Evolutionary conservation across 2,888 invertebrate genomes (phyloP).

Genomic region (Nephrocerus scutellatus): DNA sequence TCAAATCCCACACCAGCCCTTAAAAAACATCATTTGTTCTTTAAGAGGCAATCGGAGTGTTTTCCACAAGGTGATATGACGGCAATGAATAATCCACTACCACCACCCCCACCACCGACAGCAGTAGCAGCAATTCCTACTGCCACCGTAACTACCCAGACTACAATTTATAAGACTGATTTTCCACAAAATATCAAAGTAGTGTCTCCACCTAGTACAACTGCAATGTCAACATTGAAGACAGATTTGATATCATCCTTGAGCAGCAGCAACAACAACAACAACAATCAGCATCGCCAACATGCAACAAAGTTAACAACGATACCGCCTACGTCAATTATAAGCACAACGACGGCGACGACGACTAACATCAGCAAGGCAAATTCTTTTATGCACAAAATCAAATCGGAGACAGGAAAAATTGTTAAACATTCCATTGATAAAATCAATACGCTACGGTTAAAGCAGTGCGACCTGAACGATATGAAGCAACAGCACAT

Average conservation of each 20-base stretch:
- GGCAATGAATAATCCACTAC: constrained; percentile 25
- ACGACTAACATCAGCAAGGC: constrained; percentile 22
- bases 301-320: too few relatives aligned
- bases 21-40: constrained; percentile 47
- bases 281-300: too few relatives aligned
- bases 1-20: constrained; percentile 34
- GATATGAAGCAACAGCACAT: constrained; percentile 27
- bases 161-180: too few relatives aligned
- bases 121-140: constrained; percentile 13
- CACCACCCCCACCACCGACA: constrained; percentile 4
- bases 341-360: too few relatives aligned
- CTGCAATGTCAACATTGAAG: constrained; percentile 20
- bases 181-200: constrained; percentile 20
- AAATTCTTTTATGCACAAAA: constrained; percentile 30
- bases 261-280: too few relatives aligned
- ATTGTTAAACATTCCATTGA: constrained; percentile 32
- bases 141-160: too few relatives aligned
- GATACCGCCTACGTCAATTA: too few relatives aligned
- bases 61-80: constrained; percentile 36
- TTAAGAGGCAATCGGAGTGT: constrained; percentile 43
- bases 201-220: constrained; percentile 18
- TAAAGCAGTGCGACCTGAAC: constrained; percentile 25
- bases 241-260: too few relatives aligned
- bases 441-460: constrained; percentile 27
- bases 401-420: constrained; percentile 32